Evolutionary conservation across 2,797 vertebrate genomes (phyloP).

Genomic region (Borostomias antarcticus): DNA sequence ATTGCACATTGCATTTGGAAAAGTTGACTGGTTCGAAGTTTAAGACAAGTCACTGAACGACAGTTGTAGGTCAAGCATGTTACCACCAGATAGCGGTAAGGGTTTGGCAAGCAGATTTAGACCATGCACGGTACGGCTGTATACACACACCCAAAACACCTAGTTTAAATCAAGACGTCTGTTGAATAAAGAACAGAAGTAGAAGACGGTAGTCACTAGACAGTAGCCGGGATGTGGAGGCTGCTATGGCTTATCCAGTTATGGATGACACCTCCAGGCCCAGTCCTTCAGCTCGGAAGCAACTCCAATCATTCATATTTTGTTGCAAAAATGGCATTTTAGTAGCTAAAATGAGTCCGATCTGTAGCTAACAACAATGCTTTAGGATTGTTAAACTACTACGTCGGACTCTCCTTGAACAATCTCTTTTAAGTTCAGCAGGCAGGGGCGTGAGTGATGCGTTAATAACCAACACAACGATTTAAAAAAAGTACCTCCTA

Average conservation of each 20-base stretch:
- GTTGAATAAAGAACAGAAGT: neutral
- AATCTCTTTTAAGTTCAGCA: neutral
- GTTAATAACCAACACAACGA: slow-evolving; percentile 23
- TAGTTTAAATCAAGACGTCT: neutral
- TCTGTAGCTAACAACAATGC: too few species aligned
- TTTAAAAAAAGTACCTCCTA: slow-evolving; percentile 26
- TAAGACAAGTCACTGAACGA: slow-evolving; percentile 56
- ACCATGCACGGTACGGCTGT: slow-evolving; percentile 58
- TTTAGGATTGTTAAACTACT: neutral
- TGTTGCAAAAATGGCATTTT: too few species aligned
- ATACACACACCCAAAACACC: slow-evolving; percentile 29
- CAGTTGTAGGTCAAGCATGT: slow-evolving; percentile 56
- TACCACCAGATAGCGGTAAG: slow-evolving; percentile 53
- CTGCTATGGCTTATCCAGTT: too few species aligned
- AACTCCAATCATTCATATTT: too few species aligned
- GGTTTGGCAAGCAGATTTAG: slow-evolving; percentile 60
- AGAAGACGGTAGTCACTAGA: neutral
- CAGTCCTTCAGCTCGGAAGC: too few species aligned
- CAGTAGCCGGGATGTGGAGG: neutral
- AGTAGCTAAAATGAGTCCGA: neutral
- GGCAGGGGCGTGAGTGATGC: slow-evolving; percentile 7
- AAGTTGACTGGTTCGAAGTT: slow-evolving; percentile 50
- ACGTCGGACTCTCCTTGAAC: neutral
- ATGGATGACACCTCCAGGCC: too few species aligned
- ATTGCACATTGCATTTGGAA: slow-evolving; percentile 49